Percentiles rank a stretch among this genome's conserved stretches.
These are phyloP conservation scores for Rhabdomys pumilio DNA, from an alignment of 2,797 vertebrate species.

Conservation along the genomic window DNA sequence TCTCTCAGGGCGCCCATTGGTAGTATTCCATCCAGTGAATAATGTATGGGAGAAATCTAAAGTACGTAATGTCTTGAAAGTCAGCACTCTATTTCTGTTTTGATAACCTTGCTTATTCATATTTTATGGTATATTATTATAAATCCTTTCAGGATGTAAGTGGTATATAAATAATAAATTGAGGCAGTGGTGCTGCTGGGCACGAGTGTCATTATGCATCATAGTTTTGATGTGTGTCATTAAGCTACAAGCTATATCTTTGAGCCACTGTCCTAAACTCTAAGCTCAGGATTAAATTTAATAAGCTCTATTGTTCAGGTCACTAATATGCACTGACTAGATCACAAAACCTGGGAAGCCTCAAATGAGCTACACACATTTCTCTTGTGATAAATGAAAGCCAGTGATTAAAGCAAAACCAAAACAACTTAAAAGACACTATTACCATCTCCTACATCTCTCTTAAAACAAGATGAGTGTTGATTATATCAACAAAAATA, in stretches of 20 bases:
- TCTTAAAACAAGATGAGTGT: background rate
- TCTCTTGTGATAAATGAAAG: background rate
- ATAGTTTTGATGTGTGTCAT: background rate
- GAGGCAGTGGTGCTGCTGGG: background rate
- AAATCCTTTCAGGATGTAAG: constrained; percentile 18
- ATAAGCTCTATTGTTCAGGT: background rate
- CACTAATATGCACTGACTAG: background rate
- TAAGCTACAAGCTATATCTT: background rate
- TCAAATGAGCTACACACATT: background rate
- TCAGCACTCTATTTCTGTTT: constrained; percentile 44
- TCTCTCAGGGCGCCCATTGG: background rate
- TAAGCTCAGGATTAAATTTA: background rate
- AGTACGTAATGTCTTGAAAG: background rate
- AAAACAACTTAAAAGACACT: background rate
- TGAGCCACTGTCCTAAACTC: background rate
- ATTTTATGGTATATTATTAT: constrained; percentile 13
- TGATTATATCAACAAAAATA: background rate
- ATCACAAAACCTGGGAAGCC: background rate
- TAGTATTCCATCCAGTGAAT: background rate
- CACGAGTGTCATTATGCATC: background rate
- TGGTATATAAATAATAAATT: constrained; percentile 31
- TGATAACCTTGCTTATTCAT: background rate
- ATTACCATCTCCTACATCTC: background rate
- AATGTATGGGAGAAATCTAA: background rate
- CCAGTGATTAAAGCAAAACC: background rate